phyloP scores from a whole-genome alignment of 1,140 invertebrate species.

The Formica selysi region DNA sequence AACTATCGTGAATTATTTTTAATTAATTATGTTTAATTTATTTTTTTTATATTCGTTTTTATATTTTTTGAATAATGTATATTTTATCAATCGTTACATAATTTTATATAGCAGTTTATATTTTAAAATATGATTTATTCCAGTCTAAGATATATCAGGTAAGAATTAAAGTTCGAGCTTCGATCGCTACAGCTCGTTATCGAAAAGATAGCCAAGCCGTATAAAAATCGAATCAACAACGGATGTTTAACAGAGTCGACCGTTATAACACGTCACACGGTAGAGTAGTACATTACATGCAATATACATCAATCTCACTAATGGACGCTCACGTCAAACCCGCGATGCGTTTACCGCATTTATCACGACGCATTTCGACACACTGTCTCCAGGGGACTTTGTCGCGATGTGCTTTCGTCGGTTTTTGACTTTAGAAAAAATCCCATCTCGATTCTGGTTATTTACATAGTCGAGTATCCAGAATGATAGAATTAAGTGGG shows the following conservation, averaged over 20 bases:
- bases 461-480: neutral
- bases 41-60: neutral
- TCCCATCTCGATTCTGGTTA: neutral
- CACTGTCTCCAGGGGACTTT: no score
- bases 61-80: neutral
- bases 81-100: neutral
- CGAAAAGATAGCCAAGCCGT: neutral
- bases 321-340: slow-evolving; percentile 50
- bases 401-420: neutral
- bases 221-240: slow-evolving; percentile 22
- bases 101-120: neutral
- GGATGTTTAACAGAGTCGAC: neutral
- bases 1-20: neutral
- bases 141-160: neutral
- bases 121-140: neutral
- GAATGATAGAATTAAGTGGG: neutral
- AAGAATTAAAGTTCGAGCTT: neutral
- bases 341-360: slow-evolving; percentile 46
- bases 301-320: slow-evolving; percentile 60
- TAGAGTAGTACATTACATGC: slow-evolving; percentile 44
- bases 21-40: neutral
- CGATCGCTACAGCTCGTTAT: neutral
- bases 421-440: neutral
- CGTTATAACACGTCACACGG: neutral
- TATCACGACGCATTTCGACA: slow-evolving; percentile 42